Evolutionary conservation across 2,888 invertebrate genomes (phyloP), one percentile per base, ranked within the genome.

Genomic region (Cyaniris semiargus): DNA sequence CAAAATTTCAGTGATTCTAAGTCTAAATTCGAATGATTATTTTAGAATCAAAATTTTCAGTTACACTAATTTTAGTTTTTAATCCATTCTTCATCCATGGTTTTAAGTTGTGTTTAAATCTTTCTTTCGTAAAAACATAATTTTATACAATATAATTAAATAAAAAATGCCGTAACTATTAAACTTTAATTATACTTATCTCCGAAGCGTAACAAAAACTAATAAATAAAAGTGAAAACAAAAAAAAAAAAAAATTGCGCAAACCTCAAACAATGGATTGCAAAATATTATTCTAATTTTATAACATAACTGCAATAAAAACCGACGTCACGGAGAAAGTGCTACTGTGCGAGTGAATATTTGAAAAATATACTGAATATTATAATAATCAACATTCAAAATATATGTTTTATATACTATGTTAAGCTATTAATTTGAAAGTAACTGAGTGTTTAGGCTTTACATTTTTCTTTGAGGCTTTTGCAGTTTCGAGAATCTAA

Each of bases 211-310:
- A 72, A 21, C n/a, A 5, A 38, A 70, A 27, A 70, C 8, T 70
- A 34, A 34, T 71, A 71, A 71, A 71, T 71, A 71, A 71, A 38
- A 48, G 38, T 21, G 38, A 38, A 72, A 72, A 71, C 34, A 21
- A 21, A 72, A 72, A 72, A 70, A 10, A 7, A n/a, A 1, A 10
- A 8, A 10, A 1, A 27, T 60, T 60, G 10, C 66, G 66, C 27
- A 66, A 66, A 15, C 38, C 44, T n/a, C 71, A 44, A 72, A 72
- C 72, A 72, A 72, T 38, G 44, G 38, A n/a, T 72, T 72, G 72
- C 72, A 38, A 72, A 72, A 72, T 72, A 13, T 21, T 72, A 38
- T 72, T 21, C 8, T 44, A 72, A 72, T 15, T 38, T 23, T 21
- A 13, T 72, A 72, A 44, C 72, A 15, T 15, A 44, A 21, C 38